A percentile compares a stretch with the other conserved stretches of the same genome.
phyloP scores from a whole-genome alignment of 1,140 invertebrate genomes.

The Euglossa dilemma region DNA sequence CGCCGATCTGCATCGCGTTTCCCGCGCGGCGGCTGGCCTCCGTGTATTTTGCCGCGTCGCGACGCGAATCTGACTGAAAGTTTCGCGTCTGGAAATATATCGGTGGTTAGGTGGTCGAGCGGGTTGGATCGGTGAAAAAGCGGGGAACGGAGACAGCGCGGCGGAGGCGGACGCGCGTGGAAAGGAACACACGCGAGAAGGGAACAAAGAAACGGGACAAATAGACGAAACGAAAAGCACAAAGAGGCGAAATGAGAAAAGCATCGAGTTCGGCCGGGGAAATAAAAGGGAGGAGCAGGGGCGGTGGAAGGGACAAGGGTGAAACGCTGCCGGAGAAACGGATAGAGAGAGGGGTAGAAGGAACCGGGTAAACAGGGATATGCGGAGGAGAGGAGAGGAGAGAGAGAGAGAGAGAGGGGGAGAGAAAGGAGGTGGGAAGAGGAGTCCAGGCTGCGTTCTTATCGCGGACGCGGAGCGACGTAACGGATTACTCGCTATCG shows the following conservation, averaged over 20 bases:
- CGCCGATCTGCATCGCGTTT: constrained; percentile 55
- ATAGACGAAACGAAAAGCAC: constrained; percentile 5
- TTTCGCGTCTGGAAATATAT: constrained; percentile 56
- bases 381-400: not conserved
- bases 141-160: too few relatives aligned
- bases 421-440: not conserved
- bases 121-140: not conserved
- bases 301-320: not conserved
- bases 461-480: constrained; percentile 48
- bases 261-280: constrained; percentile 11
- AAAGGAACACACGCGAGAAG: not conserved
- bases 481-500: constrained; percentile 69
- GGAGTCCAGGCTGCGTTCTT: constrained; percentile 32
- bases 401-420: constrained; percentile 1
- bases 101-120: constrained; percentile 23
- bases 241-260: constrained; percentile 26
- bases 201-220: constrained; percentile 29
- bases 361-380: not conserved
- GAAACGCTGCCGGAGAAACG: not conserved
- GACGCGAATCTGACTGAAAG: constrained; percentile 41
- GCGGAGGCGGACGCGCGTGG: not conserved
- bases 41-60: constrained; percentile 1
- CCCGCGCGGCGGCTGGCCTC: not conserved
- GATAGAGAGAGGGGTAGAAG: not conserved
- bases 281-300: constrained; percentile 5